A percentile compares a stretch with the other conserved stretches of the same genome.
Conservation (phyloP, 2,888 invertebrate genomes). For the Aradus depressus region DNA sequence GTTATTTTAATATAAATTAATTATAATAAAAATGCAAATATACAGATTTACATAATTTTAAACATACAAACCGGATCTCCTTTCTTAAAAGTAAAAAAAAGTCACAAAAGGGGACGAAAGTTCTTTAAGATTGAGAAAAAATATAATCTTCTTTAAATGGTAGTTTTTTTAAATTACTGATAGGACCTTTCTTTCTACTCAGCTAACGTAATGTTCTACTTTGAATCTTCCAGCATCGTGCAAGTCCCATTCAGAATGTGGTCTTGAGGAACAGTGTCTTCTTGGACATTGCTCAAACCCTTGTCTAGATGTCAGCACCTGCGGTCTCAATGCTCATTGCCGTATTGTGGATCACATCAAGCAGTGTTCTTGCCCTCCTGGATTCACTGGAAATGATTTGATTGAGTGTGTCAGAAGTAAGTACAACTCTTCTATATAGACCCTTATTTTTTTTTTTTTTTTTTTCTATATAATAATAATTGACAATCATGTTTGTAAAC, state of each 20-base stretch:
- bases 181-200: too few species aligned
- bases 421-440: slow-evolving; percentile 6
- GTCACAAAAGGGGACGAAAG: too few species aligned
- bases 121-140: too few species aligned
- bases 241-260: slow-evolving; percentile 66
- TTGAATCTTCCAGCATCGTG: slow-evolving; percentile 63
- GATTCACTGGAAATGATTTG: slow-evolving; percentile 74
- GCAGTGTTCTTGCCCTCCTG: slow-evolving; percentile 70
- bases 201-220: too few species aligned
- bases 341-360: slow-evolving; percentile 57
- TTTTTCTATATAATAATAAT: slow-evolving; percentile 9
- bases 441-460: slow-evolving; percentile 6
- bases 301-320: slow-evolving; percentile 61
- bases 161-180: too few species aligned
- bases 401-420: slow-evolving; percentile 74
- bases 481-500: slow-evolving; percentile 31
- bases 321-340: slow-evolving; percentile 76
- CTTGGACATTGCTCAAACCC: slow-evolving; percentile 73
- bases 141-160: too few species aligned
- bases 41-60: too few species aligned
- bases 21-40: too few species aligned
- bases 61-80: too few species aligned
- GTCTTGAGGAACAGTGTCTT: slow-evolving; percentile 62
- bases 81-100: too few species aligned
- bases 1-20: too few species aligned